Conservation (phyloP, 2,888 invertebrate genomes). For the Frankliniella fusca region DNA sequence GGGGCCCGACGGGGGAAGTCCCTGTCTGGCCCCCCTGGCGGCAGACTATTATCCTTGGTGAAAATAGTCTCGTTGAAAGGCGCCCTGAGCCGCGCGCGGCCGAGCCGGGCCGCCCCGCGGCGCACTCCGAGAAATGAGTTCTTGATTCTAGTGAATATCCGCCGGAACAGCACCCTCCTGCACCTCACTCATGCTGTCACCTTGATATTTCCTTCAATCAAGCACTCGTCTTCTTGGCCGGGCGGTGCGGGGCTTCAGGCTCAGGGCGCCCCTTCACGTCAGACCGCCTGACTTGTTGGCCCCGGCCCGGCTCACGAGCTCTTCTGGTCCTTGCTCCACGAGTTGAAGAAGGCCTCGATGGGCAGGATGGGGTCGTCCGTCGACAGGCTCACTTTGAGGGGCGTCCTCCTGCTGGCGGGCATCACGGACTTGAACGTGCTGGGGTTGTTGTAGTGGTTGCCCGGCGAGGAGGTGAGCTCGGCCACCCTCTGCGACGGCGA, state of each 20-base stretch:
- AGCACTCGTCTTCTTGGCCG: neutral
- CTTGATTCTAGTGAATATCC: no score
- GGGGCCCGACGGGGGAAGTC: neutral
- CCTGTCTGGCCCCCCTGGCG: neutral
- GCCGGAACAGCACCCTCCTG: no score
- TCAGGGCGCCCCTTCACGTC: neutral
- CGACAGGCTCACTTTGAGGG: slow-evolving; percentile 67
- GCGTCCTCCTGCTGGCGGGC: slow-evolving; percentile 58
- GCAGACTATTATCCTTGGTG: slow-evolving; percentile 1
- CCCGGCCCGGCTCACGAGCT: slow-evolving; percentile 26
- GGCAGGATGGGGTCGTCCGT: slow-evolving; percentile 76
- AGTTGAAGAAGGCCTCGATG: slow-evolving; percentile 75
- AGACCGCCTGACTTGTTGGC: neutral
- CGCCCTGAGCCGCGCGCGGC: neutral
- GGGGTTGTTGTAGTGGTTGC: slow-evolving; percentile 66
- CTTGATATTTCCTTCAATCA: no score
- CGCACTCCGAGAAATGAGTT: no score
- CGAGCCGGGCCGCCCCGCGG: no score
- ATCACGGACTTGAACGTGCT: slow-evolving; percentile 67
- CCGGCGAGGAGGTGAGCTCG: slow-evolving; percentile 67
- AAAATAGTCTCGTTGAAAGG: slow-evolving; percentile 19
- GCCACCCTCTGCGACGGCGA: slow-evolving; percentile 54
- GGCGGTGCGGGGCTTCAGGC: neutral
- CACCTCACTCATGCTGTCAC: no score
- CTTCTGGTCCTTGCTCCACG: slow-evolving; percentile 60